Base-by-base conservation (phyloP, 1,140 invertebrate genomes). In the Penaeus japonicus region DNA sequence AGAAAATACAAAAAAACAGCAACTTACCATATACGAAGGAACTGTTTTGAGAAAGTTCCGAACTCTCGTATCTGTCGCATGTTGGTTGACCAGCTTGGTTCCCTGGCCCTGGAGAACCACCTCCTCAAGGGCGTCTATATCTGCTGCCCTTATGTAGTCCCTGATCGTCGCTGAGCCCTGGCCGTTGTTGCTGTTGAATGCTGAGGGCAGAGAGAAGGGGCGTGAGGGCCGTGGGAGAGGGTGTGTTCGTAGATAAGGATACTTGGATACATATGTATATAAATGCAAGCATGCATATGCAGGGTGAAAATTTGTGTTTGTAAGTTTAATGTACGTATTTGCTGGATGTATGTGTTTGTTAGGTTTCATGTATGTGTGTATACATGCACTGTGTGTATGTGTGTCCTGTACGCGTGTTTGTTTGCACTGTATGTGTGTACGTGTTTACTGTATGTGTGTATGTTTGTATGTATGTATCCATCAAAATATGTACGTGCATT, bases 141-240 rank as follows among this genome's bases (percentile, higher is more conserved):
- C 96, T 91, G 95, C 94, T 91, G 97, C 96, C 91, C 97, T 96
- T 89, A 98, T 97, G 96, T 97, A 98, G 93, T 97, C 97, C 89
- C 96, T 94, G 89, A 98, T 97, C 91, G 97, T 97, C 65, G 96
- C 80, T 32, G 84, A 81, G 17, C 73, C 89, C 24, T 70, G 59
- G 2, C 78, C 84, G 1, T 35, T 81, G 54, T 89, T 73, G 32
- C 54, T 27, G 54, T 93, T 93, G 47, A 86, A 54, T 30, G 84
- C 84, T 86, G 32, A 0, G 75, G n/a, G 24, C 18, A 20, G 59
- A 47, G 22, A 73, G 7, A 73, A 22, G 65, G 22, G 7, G 22
- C 7, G 65, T 12, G 7, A 30, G 22, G 22, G 65, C 32, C 47
- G 39, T 22, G 39, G 80, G 5, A 32, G 24, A 59, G 22, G 53